Percentiles rank a stretch among this genome's conserved stretches.
These are phyloP conservation scores for Drosophila lutescens DNA, from an alignment of 2,888 invertebrate species.

Conservation along the genomic window DNA sequence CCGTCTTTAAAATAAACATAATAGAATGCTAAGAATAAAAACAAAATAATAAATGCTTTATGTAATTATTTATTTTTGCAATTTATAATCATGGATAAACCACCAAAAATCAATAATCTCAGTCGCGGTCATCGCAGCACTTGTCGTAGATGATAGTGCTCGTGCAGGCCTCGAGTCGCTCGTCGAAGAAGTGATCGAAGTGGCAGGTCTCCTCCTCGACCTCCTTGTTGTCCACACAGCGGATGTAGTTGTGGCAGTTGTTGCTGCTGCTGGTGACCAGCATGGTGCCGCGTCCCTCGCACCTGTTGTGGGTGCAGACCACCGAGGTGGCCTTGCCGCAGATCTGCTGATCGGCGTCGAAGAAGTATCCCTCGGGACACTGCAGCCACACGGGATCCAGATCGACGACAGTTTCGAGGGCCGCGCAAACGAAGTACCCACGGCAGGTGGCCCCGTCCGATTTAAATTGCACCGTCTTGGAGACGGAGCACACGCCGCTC, in stretches of 20 bases:
- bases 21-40: neutral
- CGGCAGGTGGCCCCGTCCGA: constrained; percentile 75
- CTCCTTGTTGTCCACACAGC: constrained; percentile 59
- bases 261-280: constrained; percentile 67
- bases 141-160: constrained; percentile 60
- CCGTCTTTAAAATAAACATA: too few relatives aligned
- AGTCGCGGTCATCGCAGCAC: constrained; percentile 69
- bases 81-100: constrained; percentile 1
- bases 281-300: constrained; percentile 77
- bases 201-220: constrained; percentile 56
- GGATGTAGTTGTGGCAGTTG: constrained; percentile 74
- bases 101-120: constrained; percentile 14
- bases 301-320: constrained; percentile 75
- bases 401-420: constrained; percentile 55
- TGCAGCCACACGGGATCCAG: constrained; percentile 73
- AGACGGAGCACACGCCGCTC: constrained; percentile 48
- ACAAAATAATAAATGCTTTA: neutral
- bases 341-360: constrained; percentile 37
- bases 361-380: constrained; percentile 74
- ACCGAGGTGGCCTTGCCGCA: constrained; percentile 62
- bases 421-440: constrained; percentile 74
- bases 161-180: constrained; percentile 65
- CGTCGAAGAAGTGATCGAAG: constrained; percentile 77
- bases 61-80: too few relatives aligned
- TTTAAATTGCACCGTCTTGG: constrained; percentile 27